Evolutionary conservation across 2,797 vertebrate genomes (phyloP).

Genomic region (Australoheros facetus): DNA sequence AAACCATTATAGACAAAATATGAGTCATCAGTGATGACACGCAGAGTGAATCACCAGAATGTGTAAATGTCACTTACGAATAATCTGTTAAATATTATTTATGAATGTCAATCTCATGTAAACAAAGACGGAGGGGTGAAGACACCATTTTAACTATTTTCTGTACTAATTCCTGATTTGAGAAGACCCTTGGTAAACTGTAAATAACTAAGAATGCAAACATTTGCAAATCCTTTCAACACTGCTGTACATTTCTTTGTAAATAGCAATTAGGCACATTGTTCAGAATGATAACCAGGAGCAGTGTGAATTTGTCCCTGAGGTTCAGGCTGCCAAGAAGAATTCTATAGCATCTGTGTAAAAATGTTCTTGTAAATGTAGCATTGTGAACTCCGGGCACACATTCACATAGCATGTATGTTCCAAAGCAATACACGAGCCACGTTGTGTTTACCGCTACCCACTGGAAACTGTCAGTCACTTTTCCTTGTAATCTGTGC

Average conservation of each 20-base stretch:
- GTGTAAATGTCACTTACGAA: slow-evolving; percentile 41
- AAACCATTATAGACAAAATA: slow-evolving; percentile 29
- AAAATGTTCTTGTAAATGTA: no score
- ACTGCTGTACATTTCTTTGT: no score
- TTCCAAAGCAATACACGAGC: neutral
- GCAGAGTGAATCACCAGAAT: neutral
- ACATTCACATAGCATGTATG: neutral
- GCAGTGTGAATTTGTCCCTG: neutral
- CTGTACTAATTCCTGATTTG: neutral
- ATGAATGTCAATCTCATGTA: slow-evolving; percentile 17
- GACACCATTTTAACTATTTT: neutral
- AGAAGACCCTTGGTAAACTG: neutral
- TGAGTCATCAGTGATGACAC: slow-evolving; percentile 48
- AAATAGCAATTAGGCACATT: neutral
- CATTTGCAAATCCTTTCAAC: neutral
- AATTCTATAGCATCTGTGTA: neutral
- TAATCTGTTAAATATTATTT: neutral
- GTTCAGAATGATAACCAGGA: neutral
- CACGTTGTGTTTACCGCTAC: slow-evolving; percentile 2
- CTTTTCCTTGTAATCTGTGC: slow-evolving; percentile 7
- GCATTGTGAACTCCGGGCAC: neutral
- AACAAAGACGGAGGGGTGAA: neutral
- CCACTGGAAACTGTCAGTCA: slow-evolving; percentile 13
- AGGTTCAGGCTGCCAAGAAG: neutral
- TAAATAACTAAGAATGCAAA: neutral